Evolutionary conservation across 2,113 vertebrate genomes (phyloP).

Genomic region (Propithecus coquereli): DNA sequence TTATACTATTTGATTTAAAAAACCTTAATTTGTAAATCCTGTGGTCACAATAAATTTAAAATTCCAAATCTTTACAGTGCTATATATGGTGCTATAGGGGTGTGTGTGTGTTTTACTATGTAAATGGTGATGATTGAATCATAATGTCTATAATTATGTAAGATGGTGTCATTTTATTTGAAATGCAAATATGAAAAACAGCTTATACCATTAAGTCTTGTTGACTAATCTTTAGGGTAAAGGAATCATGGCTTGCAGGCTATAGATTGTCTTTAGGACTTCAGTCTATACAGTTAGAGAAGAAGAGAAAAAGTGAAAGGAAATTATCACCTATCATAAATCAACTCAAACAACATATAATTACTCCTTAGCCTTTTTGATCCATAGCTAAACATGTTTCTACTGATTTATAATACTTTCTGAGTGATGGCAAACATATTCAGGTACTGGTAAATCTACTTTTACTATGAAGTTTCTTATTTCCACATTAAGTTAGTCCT

Average conservation of each 20-base stretch:
- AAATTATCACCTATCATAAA: not conserved
- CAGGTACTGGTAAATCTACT: not conserved
- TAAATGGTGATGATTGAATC: not conserved
- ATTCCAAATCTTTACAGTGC: not conserved
- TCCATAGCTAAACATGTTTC: not conserved
- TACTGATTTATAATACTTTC: slow-evolving; percentile 20
- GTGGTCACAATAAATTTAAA: not conserved
- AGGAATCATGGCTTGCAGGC: not conserved
- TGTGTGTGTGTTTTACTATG: not conserved
- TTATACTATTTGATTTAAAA: not conserved
- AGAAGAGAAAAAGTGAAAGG: not conserved
- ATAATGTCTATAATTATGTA: slow-evolving; percentile 6
- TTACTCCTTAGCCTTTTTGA: not conserved
- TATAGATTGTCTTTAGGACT: not conserved
- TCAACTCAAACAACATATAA: not conserved
- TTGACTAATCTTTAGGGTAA: slow-evolving; percentile 3
- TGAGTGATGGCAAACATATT: not conserved
- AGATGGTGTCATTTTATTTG: not conserved
- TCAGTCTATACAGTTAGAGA: not conserved
- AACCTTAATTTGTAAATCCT: not conserved
- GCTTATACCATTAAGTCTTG: not conserved
- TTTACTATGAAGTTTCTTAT: slow-evolving; percentile 17
- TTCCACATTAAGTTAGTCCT: not conserved
- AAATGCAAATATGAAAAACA: not conserved
- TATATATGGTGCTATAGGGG: not conserved